Evolutionary conservation across 2,113 vertebrate genomes (phyloP), one percentile per base, ranked within the genome.

Genomic region (Mormoops blainvillei): DNA sequence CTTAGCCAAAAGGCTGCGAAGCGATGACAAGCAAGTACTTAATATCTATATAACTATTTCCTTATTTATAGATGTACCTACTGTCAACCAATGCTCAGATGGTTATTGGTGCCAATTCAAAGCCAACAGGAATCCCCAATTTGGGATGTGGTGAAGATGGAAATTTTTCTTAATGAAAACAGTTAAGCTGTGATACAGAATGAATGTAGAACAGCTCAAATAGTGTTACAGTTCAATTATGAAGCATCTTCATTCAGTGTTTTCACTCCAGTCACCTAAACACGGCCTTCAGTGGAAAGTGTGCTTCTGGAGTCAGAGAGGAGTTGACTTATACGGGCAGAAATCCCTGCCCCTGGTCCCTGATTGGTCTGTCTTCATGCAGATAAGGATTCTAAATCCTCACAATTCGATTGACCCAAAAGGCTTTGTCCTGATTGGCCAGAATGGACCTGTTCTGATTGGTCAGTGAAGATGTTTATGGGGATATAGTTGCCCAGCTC

Each of bases 281-380:
- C 19, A 41, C 31, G 15, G 22, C 24, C 22, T 26, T 26, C 38
- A 13, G 5, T 6, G 36, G 36, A 26, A 71, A 71, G 22, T 7
- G 22, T 26, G 22, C 22, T 26, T 7, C 68, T 14, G 14, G 2
- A 41, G 11, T 0, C 20, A 6, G 0, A 26, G 4, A 2, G 22
- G 22, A 41, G 38, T 19, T 41, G 22, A 24, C 5, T 41, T 14
- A 41, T 7, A 71, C 14, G 41, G 36, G 4, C 68, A 70, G 36
- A 70, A 38, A 36, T 38, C 19, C n/a, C 67, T 12, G n/a, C 19
- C 31, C 36, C 36, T 38, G 67, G 67, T 24, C 67, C 58, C 24
- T 61, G 58, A 61, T 28, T 61, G 26, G 56, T 26, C 56, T 58
- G 56, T 58, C 56, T 24, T 58, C 11, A 58, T 26, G 22, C 24